Conservation (phyloP, 2,888 invertebrate species). For the Colletes collaris region DNA sequence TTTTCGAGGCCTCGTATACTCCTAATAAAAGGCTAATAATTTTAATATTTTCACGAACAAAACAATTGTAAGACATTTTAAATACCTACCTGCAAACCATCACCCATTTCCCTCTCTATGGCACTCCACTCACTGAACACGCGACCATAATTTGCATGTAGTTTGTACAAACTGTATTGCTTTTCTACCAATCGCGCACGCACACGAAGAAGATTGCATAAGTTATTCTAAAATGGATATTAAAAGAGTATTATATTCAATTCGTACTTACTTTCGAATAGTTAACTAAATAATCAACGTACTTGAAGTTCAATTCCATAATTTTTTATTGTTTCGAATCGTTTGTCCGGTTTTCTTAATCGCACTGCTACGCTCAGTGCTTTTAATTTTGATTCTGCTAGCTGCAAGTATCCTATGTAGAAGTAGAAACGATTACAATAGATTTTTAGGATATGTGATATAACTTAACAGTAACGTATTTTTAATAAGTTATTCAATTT, state of each 20-base stretch:
- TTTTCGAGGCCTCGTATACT: too few relatives aligned
- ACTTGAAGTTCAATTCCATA: slow-evolving; percentile 90
- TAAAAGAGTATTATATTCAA: not conserved
- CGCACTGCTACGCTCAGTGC: slow-evolving; percentile 90
- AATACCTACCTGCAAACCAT: slow-evolving; percentile 88
- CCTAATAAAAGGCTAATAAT: not conserved
- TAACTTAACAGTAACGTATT: not conserved
- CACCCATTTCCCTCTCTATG: slow-evolving; percentile 92
- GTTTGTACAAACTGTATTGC: slow-evolving; percentile 90
- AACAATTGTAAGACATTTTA: not conserved
- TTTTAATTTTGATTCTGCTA: slow-evolving; percentile 92
- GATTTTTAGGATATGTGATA: not conserved
- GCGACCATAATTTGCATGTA: slow-evolving; percentile 92
- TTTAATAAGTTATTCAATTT: slow-evolving; percentile 48
- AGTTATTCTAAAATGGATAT: slow-evolving; percentile 77
- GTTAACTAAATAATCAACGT: slow-evolving; percentile 66
- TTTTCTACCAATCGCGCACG: slow-evolving; percentile 89
- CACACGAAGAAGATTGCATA: slow-evolving; percentile 81
- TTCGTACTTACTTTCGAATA: not conserved
- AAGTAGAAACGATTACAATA: slow-evolving; percentile 16
- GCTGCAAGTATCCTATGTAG: slow-evolving; percentile 87
- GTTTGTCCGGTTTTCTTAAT: slow-evolving; percentile 88
- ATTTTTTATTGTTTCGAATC: slow-evolving; percentile 90
- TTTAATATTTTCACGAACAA: not conserved
- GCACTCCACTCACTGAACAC: slow-evolving; percentile 94